Base-by-base conservation (phyloP, 2,888 invertebrate genomes). In the Drosophila neonasuta region DNA sequence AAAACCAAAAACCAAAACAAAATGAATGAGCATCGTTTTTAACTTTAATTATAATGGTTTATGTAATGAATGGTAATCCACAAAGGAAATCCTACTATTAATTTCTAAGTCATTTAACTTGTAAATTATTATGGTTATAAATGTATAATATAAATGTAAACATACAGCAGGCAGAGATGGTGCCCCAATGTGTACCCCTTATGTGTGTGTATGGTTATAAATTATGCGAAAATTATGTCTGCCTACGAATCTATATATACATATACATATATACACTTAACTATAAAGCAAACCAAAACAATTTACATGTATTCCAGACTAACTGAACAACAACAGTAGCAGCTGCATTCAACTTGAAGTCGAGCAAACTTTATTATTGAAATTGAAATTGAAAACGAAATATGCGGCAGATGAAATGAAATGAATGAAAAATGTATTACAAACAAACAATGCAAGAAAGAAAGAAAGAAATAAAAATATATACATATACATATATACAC, bases 101-200 rank as follows among this genome's bases (percentile, higher is more conserved):
- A 81, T 86, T 86, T 86, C 86, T 81, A 86, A 81, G 86, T 84
- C 84, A 86, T 83, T 81, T 78, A 81, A 81, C 86, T 84, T 81
- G 81, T 81, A 81, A 81, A 81, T 81, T 81, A 81, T 86, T 86
- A 81, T 81, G 86, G 86, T 83, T 86, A 81, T 81, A 81, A 86
- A 84, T 81, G 81, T 81, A 80, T 55, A 29, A 73, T 75, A 68
- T 61, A 48, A 50, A 62, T 65, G 57, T 66, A 66, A 68, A 60
- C 61, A 67, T 20, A 30, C 49, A 42, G 6, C 24, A 52, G 29
- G 20, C 58, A 52, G 54, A 51, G 32, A 51, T 29, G 51, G 24
- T 41, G 29, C 39, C 68, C 41, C 34, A 58, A 15, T 45, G 42
- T 42, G 52, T 52, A 30, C 30, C 41, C 41, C 51, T 41, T 44